Base-by-base conservation (phyloP, 2,888 invertebrate species). In the Ptychoptera contaminata region DNA sequence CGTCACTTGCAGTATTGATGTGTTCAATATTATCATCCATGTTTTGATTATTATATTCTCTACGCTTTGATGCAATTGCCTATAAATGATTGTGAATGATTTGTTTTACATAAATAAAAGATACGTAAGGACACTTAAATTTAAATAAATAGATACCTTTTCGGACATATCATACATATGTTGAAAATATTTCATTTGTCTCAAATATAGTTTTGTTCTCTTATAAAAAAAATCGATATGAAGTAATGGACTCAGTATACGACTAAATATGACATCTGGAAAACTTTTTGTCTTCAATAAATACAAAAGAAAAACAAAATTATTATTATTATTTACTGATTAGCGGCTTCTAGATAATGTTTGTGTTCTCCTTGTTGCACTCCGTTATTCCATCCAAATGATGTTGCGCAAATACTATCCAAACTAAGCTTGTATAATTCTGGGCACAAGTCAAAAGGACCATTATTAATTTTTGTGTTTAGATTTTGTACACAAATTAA, bases 361-460 rank as follows among this genome's bases (percentile, higher is more conserved):
- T 9, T 2, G 8, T 11, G n/a, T 32, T n/a, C 32, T 7, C n/a
- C 9, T 32, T 32, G 32, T 32, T 11, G 9, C 9, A 9, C 32
- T 7, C 9, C n/a, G 9, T 32, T 32, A n/a, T 32, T 32, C 32
- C 32, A 11, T 32, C 11, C n/a, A 32, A 32, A 32, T 2, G 9
- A 32, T 32, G n/a, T 40, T 29, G 29, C 38, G n/a, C 47, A 47
- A 14, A 47, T 37, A 36, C 43, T 45, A 16, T 45, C 40, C 32
- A 47, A 42, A 10, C 43, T 45, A 37, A 45, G 45, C 8, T 15
- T 31, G 10, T 38, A 36, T 23, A 40, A 35, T 14, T 40, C 29
- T 10, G 42, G 35, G 3, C 31, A 16, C 8, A 47, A 37, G 14
- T 47, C 40, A 34, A 47, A 47, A 8, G 12, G 8, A n/a, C n/a